Conservation (phyloP, 2,888 invertebrate genomes). For the Ectemnius lituratus region DNA sequence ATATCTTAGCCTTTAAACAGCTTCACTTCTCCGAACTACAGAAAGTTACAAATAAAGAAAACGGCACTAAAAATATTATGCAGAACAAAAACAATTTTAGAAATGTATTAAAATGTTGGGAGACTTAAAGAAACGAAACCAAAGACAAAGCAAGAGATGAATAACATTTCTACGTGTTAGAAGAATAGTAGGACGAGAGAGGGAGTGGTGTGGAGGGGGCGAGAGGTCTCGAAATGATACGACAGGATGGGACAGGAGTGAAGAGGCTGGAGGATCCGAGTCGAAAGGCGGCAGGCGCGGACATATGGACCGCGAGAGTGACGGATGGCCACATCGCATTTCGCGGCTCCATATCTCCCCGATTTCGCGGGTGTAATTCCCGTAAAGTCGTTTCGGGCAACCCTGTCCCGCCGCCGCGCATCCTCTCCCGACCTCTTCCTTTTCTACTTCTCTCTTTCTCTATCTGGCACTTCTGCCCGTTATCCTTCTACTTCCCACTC, state of each 20-base stretch:
- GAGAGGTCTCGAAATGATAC: neutral
- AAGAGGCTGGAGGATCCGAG: constrained; percentile 14
- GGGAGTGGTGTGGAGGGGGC: constrained; percentile 9
- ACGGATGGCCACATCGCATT: constrained; percentile 77
- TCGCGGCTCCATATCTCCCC: constrained; percentile 76
- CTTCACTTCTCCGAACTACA: too few relatives aligned
- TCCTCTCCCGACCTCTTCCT: constrained; percentile 11
- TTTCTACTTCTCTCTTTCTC: neutral
- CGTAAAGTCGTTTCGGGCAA: constrained; percentile 75
- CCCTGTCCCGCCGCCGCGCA: constrained; percentile 50
- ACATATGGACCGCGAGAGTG: constrained; percentile 70
- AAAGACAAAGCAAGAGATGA: neutral
- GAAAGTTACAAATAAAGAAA: too few relatives aligned
- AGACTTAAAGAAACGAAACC: too few relatives aligned
- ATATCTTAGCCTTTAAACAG: too few relatives aligned
- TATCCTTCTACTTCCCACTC: constrained; percentile 19
- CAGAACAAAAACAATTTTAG: too few relatives aligned
- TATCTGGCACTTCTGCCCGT: neutral
- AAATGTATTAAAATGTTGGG: too few relatives aligned
- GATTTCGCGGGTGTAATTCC: constrained; percentile 77
- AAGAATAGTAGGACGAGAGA: neutral
- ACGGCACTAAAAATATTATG: too few relatives aligned
- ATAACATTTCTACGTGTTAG: constrained; percentile 28
- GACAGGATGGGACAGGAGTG: too few relatives aligned
- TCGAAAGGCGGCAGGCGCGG: constrained; percentile 51